Evolutionary conservation across 2,888 invertebrate species (phyloP).

Genomic region (Zonitis immaculata): DNA sequence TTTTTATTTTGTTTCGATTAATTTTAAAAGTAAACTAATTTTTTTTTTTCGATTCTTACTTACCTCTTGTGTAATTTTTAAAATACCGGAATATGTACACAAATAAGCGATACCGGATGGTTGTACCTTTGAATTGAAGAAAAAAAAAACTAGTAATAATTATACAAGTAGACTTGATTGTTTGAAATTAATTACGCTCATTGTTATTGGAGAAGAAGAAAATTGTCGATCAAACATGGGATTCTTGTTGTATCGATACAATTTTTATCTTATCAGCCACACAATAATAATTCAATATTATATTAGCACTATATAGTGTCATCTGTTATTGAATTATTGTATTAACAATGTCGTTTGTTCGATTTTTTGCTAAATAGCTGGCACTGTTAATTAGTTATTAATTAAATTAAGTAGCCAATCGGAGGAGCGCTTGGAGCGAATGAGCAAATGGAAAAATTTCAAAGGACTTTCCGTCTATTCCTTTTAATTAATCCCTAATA

Average conservation of each 20-base stretch:
- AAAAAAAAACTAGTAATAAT: not conserved
- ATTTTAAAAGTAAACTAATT: not conserved
- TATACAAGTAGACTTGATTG: not conserved
- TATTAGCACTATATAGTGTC: too few species aligned
- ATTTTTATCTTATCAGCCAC: not conserved
- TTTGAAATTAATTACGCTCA: not conserved
- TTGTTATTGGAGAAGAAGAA: not conserved
- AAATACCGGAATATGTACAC: conserved; percentile 17
- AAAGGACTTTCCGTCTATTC: too few species aligned
- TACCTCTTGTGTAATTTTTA: conserved; percentile 22
- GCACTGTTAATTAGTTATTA: too few species aligned
- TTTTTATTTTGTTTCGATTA: not conserved
- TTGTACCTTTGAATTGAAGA: conserved; percentile 5
- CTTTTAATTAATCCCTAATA: too few species aligned
- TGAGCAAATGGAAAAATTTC: too few species aligned
- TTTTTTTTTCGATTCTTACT: not conserved
- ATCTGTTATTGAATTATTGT: too few species aligned
- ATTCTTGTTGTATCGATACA: not conserved
- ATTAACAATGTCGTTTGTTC: too few species aligned
- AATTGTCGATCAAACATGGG: not conserved
- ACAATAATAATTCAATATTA: too few species aligned
- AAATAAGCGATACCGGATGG: conserved; percentile 8
- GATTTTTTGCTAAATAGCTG: too few species aligned
- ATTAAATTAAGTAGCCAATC: too few species aligned
- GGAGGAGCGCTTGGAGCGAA: too few species aligned